These are phyloP conservation scores for Xylocopa sonorina DNA, from an alignment of 1,140 invertebrate species.

Conservation along the genomic window DNA sequence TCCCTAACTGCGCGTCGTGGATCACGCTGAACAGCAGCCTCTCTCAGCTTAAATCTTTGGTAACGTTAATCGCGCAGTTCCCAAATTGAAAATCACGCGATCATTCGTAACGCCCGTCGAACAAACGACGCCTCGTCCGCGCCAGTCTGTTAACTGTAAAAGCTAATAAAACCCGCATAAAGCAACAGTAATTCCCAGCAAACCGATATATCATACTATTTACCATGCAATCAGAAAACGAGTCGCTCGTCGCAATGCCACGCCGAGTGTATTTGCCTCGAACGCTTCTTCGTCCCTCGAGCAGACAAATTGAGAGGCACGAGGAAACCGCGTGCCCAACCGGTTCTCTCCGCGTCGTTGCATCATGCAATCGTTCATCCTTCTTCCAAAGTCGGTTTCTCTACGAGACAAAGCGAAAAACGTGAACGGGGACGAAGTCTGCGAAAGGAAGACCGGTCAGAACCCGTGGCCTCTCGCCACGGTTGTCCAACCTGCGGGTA, in stretches of 20 bases:
- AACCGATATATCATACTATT: not conserved
- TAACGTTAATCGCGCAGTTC: too few species aligned
- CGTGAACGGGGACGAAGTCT: conserved; percentile 12
- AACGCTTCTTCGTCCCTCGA: not conserved
- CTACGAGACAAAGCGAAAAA: conserved; percentile 18
- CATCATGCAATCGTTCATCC: conserved; percentile 40
- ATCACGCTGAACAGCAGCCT: too few species aligned
- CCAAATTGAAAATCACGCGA: too few species aligned
- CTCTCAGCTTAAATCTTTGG: too few species aligned
- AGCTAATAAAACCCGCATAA: too few species aligned
- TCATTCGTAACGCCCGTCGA: too few species aligned
- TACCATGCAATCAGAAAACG: not conserved
- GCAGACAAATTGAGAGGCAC: conserved; percentile 31
- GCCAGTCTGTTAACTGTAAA: too few species aligned
- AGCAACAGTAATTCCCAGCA: not conserved
- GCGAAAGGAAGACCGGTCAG: conserved; percentile 5
- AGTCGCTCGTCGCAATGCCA: not conserved
- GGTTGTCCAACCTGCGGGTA: not conserved
- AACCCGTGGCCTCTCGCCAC: conserved; percentile 4
- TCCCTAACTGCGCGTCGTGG: too few species aligned
- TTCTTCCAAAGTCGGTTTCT: conserved; percentile 27
- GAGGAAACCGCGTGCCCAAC: conserved; percentile 24
- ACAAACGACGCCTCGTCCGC: too few species aligned
- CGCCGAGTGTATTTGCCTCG: not conserved
- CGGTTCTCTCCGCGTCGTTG: conserved; percentile 32